These are phyloP conservation scores for Nesogale talazaci DNA, from an alignment of 2,113 vertebrate genomes.

Conservation along the genomic window DNA sequence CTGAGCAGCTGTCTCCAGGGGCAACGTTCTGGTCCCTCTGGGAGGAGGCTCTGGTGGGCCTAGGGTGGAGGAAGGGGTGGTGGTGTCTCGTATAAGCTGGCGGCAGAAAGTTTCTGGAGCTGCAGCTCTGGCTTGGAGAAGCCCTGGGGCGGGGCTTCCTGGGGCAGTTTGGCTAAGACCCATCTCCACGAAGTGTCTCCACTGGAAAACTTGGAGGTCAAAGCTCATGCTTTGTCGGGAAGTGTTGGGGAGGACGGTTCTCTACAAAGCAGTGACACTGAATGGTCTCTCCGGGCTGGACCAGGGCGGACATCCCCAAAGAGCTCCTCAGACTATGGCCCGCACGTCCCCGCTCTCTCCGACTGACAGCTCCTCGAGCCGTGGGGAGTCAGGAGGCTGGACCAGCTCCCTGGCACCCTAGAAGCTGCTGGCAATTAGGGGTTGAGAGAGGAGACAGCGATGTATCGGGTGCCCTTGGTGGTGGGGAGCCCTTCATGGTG, in stretches of 20 bases:
- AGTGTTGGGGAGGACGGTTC: background rate
- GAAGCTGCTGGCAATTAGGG: slow-evolving; percentile 86
- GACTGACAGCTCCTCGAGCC: background rate
- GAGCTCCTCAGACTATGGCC: background rate
- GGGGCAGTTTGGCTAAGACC: background rate
- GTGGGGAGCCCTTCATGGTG: slow-evolving; percentile 98
- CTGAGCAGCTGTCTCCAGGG: slow-evolving; percentile 6
- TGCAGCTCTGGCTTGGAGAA: background rate
- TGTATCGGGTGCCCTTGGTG: slow-evolving; percentile 94
- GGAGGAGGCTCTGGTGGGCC: background rate
- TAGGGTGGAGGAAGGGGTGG: background rate
- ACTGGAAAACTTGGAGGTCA: background rate
- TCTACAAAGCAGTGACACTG: background rate
- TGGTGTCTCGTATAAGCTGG: background rate
- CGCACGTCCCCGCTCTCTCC: background rate
- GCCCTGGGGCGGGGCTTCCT: background rate
- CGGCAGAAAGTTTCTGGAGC: background rate
- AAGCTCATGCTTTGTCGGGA: background rate
- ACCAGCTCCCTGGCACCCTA: background rate
- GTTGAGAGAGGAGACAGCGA: slow-evolving; percentile 96
- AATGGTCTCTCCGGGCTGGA: background rate
- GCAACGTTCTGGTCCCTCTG: background rate
- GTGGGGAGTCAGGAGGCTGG: background rate
- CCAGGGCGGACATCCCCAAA: background rate
- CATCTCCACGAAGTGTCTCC: background rate